Evolutionary conservation across 2,797 vertebrate genomes (phyloP).

Genomic region (Cyclopterus lumpus): DNA sequence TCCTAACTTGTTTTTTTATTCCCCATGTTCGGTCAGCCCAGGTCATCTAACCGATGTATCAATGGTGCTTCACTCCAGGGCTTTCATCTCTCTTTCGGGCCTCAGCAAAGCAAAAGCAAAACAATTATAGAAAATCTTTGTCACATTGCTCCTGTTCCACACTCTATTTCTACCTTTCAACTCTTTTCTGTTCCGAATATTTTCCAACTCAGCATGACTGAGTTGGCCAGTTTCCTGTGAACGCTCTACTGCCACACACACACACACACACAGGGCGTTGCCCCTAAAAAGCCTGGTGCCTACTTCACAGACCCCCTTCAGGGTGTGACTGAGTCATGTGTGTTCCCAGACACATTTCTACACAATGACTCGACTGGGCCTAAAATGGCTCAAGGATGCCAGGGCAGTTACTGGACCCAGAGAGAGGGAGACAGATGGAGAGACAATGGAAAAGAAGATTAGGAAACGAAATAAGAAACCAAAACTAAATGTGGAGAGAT

Average conservation of each 20-base stretch:
- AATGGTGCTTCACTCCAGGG: neutral
- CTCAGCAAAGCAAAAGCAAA: neutral
- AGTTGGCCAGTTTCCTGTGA: conserved; percentile 67
- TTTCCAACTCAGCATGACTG: conserved; percentile 39
- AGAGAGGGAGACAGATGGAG: conserved; percentile 5
- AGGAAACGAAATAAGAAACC: neutral
- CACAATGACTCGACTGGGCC: conserved; percentile 59
- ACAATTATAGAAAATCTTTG: neutral
- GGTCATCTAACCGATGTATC: neutral
- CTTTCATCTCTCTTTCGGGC: neutral
- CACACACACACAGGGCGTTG: conserved; percentile 56
- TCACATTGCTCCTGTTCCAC: neutral
- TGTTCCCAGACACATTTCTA: conserved; percentile 54
- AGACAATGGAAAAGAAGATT: conserved; percentile 5
- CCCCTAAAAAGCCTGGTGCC: conserved; percentile 34
- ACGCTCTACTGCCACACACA: conserved; percentile 48
- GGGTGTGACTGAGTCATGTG: conserved; percentile 57
- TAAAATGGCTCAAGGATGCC: conserved; percentile 49
- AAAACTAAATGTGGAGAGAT: neutral
- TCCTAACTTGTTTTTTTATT: neutral
- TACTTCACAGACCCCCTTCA: conserved; percentile 60
- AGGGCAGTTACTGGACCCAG: conserved; percentile 41
- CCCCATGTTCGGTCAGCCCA: neutral
- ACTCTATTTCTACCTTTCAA: conserved; percentile 1
- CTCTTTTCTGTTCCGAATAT: conserved; percentile 12